These are phyloP conservation scores for Antechinus stuartii DNA, from an alignment of 2,113 vertebrate species.

Conservation along the genomic window DNA sequence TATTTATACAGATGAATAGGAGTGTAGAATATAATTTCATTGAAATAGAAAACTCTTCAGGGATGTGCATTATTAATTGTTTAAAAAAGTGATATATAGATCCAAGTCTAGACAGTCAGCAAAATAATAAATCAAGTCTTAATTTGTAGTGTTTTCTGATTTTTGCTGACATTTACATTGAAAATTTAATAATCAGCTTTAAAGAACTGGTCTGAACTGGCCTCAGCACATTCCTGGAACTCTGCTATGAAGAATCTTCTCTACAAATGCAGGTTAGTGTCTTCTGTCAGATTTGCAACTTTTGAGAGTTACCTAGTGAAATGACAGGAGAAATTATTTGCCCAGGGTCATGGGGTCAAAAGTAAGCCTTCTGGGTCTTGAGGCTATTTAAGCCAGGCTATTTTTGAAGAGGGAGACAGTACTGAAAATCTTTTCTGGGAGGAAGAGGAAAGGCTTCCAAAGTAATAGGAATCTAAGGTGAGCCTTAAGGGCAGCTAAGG, in stretches of 20 bases:
- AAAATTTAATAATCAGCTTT: no score
- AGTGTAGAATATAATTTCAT: background rate
- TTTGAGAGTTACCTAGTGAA: background rate
- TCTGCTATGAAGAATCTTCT: background rate
- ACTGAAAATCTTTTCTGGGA: background rate
- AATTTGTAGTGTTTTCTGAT: no score
- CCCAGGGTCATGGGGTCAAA: background rate
- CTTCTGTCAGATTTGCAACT: background rate
- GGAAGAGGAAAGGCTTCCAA: background rate
- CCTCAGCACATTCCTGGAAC: no score
- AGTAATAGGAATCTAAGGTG: background rate
- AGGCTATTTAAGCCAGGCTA: background rate
- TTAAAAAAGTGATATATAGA: no score
- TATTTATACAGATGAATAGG: background rate
- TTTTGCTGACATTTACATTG: no score
- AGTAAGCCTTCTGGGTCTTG: background rate
- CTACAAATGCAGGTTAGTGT: background rate
- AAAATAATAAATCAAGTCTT: no score
- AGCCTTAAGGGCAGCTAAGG: background rate
- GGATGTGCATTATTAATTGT: background rate
- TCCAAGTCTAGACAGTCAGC: no score
- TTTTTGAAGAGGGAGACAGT: background rate
- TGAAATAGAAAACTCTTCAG: background rate
- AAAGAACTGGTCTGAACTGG: no score
- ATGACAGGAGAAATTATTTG: background rate